Evolutionary conservation across 2,113 vertebrate species (phyloP), one percentile per base, ranked within the genome.

Genomic region (Patagioenas fasciata): DNA sequence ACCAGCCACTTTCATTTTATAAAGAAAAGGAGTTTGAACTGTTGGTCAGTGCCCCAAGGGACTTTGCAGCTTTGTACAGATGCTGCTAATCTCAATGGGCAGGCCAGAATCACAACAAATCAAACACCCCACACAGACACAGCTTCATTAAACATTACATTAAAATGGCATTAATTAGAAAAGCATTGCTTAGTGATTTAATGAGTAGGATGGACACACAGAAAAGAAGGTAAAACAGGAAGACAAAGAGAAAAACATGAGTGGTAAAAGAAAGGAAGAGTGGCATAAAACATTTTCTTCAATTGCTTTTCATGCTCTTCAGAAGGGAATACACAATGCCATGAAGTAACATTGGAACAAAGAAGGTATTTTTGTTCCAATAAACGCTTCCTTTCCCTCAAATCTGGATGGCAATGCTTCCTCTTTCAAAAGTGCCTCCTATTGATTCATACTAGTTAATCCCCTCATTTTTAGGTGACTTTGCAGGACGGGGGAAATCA

Each of bases 351-450:
- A 26, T 73, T 92, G 73, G 92, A 96, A 97, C 95, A 93, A 95
- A 97, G 89, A 94, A 81, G 44, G 91, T 95, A 96, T 96, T 95
- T 96, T 87, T 95, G 85, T 97, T 96, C 93, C 56, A 18, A 95
- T 95, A 97, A 98, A 97, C 7, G 94, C 94, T 97, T 96, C 93
- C 94, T 80, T 95, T 96, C 93, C 93, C 85, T 97, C 92, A 94
- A 85, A 96, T 94, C 90, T 96, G 85, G 83, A 94, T 85, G 72
- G 96, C 94, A 96, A 92, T 72, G 88, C 91, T 97, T 97, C 91
- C 79, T 96, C 86, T 97, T 95, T 95, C 91, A 89, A 67, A 97
- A 97, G 95, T 84, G 81, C 91, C 91, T 94, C 94, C 97, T 77
- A 89, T 54, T 94, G 93, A 95, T 82, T 88, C 74, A 12, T 89